Evolutionary conservation across 2,113 vertebrate species (phyloP).

Genomic region (Lutjanus erythropterus): DNA sequence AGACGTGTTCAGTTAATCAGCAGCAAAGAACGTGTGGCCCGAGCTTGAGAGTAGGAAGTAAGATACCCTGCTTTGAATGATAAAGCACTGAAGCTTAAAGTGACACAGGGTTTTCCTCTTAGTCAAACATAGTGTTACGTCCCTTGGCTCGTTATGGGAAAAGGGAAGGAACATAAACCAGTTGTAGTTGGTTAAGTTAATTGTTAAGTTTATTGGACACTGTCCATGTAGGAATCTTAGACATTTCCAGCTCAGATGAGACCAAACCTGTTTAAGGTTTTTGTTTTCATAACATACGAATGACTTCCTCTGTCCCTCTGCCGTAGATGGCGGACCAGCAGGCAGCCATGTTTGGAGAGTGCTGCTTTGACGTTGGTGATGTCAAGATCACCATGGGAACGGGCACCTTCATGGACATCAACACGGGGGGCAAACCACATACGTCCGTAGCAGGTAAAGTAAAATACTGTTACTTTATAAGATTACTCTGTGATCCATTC

Average conservation of each 20-base stretch:
- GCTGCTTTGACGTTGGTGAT: conserved; percentile 93
- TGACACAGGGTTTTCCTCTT: neutral
- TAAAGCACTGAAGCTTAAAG: neutral
- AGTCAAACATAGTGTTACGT: neutral
- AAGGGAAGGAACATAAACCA: no score
- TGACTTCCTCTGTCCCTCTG: neutral
- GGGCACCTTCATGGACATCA: conserved; percentile 95
- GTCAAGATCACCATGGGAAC: conserved; percentile 98
- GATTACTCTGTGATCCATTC: neutral
- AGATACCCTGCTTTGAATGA: neutral
- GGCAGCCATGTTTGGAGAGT: conserved; percentile 97
- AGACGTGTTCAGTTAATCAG: neutral
- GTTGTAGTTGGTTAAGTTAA: no score
- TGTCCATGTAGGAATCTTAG: neutral
- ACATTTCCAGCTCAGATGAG: neutral
- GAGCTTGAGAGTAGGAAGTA: neutral
- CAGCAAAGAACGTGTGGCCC: neutral
- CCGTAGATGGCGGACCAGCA: conserved; percentile 96
- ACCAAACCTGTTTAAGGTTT: neutral
- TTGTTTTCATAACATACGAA: neutral
- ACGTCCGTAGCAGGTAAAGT: conserved; percentile 85
- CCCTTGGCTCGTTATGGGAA: no score
- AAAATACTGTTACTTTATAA: neutral
- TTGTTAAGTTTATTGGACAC: no score
- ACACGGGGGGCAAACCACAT: conserved; percentile 91